Percentiles rank a stretch among this genome's conserved stretches.
Conservation (phyloP, 2,797 vertebrate species). For the Cottoperca gobio region DNA sequence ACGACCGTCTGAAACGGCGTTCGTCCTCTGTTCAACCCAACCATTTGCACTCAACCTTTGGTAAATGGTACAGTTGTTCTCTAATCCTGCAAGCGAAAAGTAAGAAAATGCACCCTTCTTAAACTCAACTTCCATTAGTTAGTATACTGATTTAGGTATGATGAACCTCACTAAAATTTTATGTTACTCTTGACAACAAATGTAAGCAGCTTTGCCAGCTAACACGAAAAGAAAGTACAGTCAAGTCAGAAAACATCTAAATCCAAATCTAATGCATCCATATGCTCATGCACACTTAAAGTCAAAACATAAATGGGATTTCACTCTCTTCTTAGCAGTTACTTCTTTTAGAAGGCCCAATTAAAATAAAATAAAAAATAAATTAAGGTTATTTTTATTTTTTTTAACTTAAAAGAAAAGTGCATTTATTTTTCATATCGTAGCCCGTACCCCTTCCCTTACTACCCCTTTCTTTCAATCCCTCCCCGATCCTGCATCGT, state of each 20-base stretch:
- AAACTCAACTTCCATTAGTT: slow-evolving; percentile 77
- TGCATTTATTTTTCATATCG: slow-evolving; percentile 94
- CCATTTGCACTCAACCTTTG: slow-evolving; percentile 92
- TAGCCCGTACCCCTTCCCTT: slow-evolving; percentile 71
- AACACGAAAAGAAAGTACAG: slow-evolving; percentile 83
- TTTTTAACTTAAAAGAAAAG: slow-evolving; percentile 93
- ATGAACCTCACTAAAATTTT: slow-evolving; percentile 82
- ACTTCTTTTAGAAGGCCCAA: slow-evolving; percentile 82
- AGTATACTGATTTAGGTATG: slow-evolving; percentile 81
- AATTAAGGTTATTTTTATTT: slow-evolving; percentile 75
- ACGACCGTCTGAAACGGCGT: slow-evolving; percentile 85
- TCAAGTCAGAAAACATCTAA: slow-evolving; percentile 84
- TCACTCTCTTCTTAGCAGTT: slow-evolving; percentile 79
- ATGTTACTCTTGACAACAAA: slow-evolving; percentile 84
- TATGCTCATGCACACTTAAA: slow-evolving; percentile 88
- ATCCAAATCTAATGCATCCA: slow-evolving; percentile 87
- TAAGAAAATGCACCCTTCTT: slow-evolving; percentile 90
- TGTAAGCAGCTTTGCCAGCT: slow-evolving; percentile 86
- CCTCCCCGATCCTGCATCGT: slow-evolving; percentile 57
- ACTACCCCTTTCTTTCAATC: slow-evolving; percentile 64
- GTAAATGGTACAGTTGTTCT: slow-evolving; percentile 87
- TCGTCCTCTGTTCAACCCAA: slow-evolving; percentile 70
- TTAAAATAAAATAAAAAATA: slow-evolving; percentile 78
- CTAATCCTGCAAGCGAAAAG: slow-evolving; percentile 80
- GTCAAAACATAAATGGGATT: slow-evolving; percentile 85